Evolutionary conservation across 2,888 invertebrate species (phyloP), one percentile per base, ranked within the genome.

Genomic region (Mythimna albipuncta): DNA sequence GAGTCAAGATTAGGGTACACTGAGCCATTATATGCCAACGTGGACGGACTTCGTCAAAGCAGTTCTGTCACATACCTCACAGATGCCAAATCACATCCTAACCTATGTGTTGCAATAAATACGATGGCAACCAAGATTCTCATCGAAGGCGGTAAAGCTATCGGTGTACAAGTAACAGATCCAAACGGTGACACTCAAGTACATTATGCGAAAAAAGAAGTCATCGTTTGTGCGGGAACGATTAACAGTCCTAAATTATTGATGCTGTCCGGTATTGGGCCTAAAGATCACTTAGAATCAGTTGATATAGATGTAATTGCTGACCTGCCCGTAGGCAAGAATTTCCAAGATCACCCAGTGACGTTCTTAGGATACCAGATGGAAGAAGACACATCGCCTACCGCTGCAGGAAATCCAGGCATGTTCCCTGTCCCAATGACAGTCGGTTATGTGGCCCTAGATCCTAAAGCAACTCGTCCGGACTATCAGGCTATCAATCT

Each of bases 201-300:
- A 0, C 68, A 88, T 5, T 74, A 69, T 21, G 85, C 90, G 0
- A 82, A 78, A 0, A 87, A 79, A 41, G 89, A 91, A 72, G 85
- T 92, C 0, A 85, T 91, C 13, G 10, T 91, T 26, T 79, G 88
- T 0, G 89, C 89, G 4, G 92, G 91, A 16, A 85, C 90, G 0
- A 64, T 92, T 7, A 88, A 84, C 26, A 81, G 88, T n/a, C 88
- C 92, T 0, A 85, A 90, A 70, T 52, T 91, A 0, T 77, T 92
- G 3, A 89, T 90, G 89, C 67, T 89, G 4, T 91, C 92, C 6
- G 92, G 92, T 10, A 78, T 92, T 3, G 92, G 92, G 2, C 88
- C 89, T 6, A 69, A 71, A 19, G 76, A 83, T 11, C 84, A 87
- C 6, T 79, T 92, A n/a, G 62, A 77, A 9, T 69, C 81, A 0